A percentile compares a stretch with the other conserved stretches of the same genome.
These are phyloP conservation scores for Caenorhabditis remanei DNA, from an alignment of 1,140 invertebrate genomes.

Conservation along the genomic window DNA sequence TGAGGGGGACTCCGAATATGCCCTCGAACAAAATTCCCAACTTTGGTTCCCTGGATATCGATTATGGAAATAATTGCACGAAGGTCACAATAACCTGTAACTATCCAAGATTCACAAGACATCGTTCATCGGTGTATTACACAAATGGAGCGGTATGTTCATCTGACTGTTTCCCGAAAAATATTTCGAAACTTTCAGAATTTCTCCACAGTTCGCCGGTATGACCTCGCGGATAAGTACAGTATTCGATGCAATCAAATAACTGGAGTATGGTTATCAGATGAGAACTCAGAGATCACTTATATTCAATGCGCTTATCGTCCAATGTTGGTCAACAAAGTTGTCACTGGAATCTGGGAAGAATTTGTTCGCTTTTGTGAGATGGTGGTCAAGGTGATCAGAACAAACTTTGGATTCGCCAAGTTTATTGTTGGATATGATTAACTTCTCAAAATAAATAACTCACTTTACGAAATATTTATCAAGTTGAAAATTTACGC, in stretches of 20 bases:
- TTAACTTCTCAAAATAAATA: background rate
- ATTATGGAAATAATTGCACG: background rate
- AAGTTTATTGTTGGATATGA: slow-evolving; percentile 38
- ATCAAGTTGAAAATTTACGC: too few species aligned
- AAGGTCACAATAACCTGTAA: background rate
- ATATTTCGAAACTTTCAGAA: background rate
- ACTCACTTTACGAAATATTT: background rate
- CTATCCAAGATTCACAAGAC: slow-evolving; percentile 19
- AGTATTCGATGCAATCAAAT: slow-evolving; percentile 24
- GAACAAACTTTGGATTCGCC: slow-evolving; percentile 8
- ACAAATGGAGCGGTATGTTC: slow-evolving; percentile 12
- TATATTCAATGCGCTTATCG: slow-evolving; percentile 30
- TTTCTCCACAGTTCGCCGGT: slow-evolving; percentile 1
- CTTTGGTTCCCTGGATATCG: slow-evolving; percentile 1
- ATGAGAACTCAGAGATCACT: slow-evolving; percentile 9
- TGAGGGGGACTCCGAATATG: background rate
- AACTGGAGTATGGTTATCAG: slow-evolving; percentile 13
- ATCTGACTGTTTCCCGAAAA: background rate
- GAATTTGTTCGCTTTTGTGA: background rate
- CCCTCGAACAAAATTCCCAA: background rate
- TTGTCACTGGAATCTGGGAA: background rate
- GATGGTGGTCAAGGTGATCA: background rate
- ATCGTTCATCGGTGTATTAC: slow-evolving; percentile 15
- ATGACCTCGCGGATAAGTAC: slow-evolving; percentile 23
- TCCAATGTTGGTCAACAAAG: slow-evolving; percentile 31